Conservation (phyloP, 2,113 vertebrate species). For the Datnioides undecimradiatus region DNA sequence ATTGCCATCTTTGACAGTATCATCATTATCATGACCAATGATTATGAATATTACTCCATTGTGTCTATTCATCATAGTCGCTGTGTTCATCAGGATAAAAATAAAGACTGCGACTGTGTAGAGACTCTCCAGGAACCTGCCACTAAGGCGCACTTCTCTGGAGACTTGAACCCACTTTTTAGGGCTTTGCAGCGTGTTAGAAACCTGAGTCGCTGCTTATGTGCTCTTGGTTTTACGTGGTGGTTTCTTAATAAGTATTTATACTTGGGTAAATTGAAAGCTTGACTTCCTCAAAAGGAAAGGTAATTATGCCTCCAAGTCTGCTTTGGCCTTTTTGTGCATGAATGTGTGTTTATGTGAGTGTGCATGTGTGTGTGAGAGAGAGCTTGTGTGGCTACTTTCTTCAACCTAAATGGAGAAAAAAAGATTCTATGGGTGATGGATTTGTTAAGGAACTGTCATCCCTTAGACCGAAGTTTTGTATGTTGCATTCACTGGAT, state of each 20-base stretch:
- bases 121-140: constrained; percentile 57
- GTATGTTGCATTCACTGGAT: neutral
- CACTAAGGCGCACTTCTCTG: constrained; percentile 22
- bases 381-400: constrained; percentile 21
- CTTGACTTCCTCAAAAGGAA: constrained; percentile 70
- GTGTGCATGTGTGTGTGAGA: constrained; percentile 22
- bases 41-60: constrained; percentile 77
- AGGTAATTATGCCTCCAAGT: constrained; percentile 68
- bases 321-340: constrained; percentile 47
- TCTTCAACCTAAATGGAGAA: constrained; percentile 34
- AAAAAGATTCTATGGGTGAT: constrained; percentile 25
- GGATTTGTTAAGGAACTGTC: constrained; percentile 32
- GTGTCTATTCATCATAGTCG: constrained; percentile 72
- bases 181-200: constrained; percentile 36
- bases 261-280: constrained; percentile 74
- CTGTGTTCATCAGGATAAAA: constrained; percentile 73
- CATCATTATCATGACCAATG: constrained; percentile 82
- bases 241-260: constrained; percentile 80
- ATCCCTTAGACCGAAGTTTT: neutral
- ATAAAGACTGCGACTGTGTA: constrained; percentile 57
- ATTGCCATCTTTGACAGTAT: constrained; percentile 80
- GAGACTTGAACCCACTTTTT: constrained; percentile 39
- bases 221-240: constrained; percentile 51
- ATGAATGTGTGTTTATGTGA: constrained; percentile 26
- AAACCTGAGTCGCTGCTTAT: constrained; percentile 60